Conservation (phyloP, 2,888 invertebrate genomes). For the Pseudanteris insignis region DNA sequence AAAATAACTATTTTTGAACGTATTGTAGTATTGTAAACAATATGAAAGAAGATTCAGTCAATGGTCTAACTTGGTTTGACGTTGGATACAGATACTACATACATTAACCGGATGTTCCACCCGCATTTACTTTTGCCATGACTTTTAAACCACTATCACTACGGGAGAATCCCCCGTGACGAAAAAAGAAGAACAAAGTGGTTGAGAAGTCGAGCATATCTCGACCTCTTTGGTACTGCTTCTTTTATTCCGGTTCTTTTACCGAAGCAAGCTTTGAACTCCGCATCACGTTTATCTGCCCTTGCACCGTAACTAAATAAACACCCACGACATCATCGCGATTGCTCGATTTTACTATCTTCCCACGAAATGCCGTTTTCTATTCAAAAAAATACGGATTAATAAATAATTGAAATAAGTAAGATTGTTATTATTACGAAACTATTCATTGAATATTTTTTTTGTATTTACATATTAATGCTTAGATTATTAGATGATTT, state of each 20-base stretch:
- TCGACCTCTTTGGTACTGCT: constrained; percentile 37
- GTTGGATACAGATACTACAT: not conserved
- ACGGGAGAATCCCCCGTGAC: constrained; percentile 33
- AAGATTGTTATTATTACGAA: too few relatives aligned
- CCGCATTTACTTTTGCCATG: constrained; percentile 42
- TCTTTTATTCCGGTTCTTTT: constrained; percentile 36
- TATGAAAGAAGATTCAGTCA: too few relatives aligned
- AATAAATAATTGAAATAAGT: too few relatives aligned
- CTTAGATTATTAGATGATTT: too few relatives aligned
- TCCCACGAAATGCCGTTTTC: too few relatives aligned
- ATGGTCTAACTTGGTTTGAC: too few relatives aligned
- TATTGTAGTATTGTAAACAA: too few relatives aligned
- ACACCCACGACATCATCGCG: constrained; percentile 2
- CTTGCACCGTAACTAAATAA: constrained; percentile 14
- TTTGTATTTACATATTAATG: too few relatives aligned
- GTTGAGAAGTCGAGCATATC: constrained; percentile 43
- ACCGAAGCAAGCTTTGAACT: constrained; percentile 31
- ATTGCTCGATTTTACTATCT: constrained; percentile 2
- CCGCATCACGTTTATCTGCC: constrained; percentile 20
- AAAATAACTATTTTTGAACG: too few relatives aligned
- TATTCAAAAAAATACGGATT: too few relatives aligned
- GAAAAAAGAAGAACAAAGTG: constrained; percentile 39
- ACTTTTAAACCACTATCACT: constrained; percentile 44
- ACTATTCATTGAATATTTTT: too few relatives aligned
- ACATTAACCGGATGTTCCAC: constrained; percentile 29